Base-by-base conservation (phyloP, 2,888 invertebrate genomes). In the Thumatha senex region DNA sequence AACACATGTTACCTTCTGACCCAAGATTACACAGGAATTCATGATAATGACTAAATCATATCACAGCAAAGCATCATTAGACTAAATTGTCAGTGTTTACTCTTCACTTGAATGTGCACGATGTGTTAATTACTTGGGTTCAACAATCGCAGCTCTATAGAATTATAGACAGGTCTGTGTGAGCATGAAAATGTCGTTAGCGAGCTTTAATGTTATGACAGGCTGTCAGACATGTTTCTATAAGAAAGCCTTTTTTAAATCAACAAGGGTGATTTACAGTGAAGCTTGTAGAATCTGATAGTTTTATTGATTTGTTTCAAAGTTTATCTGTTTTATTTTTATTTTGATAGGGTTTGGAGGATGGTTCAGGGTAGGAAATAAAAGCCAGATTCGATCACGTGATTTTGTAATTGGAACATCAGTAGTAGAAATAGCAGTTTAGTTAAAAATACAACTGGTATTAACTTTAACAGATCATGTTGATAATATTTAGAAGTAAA, bases 171-270 rank as follows among this genome's bases (percentile, higher is more conserved):
- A 24, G 18, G 18, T 24, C 18, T 24, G 18, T 4, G 18, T 4
- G 18, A 24, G 2, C 2, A 24, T 24, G 18, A 24, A 24, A 4
- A 5, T 24, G 35, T 54, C 49, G 53, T 53, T 56, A 69, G 30
- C 53, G 59, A 61, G 56, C 57, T 52, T 46, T 12, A 33, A n/a
- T 24, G 58, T 57, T 61, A 56, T 56, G 61, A 41, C 30, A 1
- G n/a, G 40, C 29, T 2, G 11, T 35, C 58, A 51, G 42, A 53
- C 30, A 52, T 51, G 18, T 54, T 55, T 50, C 54, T 43, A 65
- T 63, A 47, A 2, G 3, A 24, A 24, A 24, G 57, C 10, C 3
- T 29, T 38, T 15, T 31, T 51, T 42, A 13, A n/a, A 33, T 44
- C 14, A 4, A 10, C n/a, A 7, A 7, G 15, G 13, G 31, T 55